A percentile compares a stretch with the other conserved stretches of the same genome.
These are phyloP conservation scores for Trichonephila clavata DNA, from an alignment of 1,140 invertebrate genomes.

Conservation along the genomic window DNA sequence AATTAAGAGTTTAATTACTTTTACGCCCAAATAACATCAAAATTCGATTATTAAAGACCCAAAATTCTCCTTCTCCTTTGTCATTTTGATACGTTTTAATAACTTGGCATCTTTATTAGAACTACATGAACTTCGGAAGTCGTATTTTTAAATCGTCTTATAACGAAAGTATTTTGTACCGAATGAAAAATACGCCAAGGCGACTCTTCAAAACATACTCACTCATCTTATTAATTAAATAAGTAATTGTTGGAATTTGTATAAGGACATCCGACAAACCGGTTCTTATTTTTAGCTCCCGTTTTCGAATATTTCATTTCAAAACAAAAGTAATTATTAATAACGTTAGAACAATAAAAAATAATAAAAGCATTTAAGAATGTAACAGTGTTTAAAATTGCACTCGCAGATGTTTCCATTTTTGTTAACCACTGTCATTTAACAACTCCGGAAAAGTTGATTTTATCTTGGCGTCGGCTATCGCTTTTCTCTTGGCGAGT, in stretches of 20 bases:
- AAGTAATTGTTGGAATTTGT: slow-evolving; percentile 5
- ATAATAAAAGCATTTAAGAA: neutral
- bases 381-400: neutral
- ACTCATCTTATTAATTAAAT: slow-evolving; percentile 6
- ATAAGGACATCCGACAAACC: neutral
- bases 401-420: neutral
- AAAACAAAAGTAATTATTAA: slow-evolving; percentile 24
- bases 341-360: neutral
- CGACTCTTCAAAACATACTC: neutral
- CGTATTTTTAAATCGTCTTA: neutral
- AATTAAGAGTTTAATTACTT: slow-evolving; percentile 2
- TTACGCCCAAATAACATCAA: neutral
- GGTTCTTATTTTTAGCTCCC: neutral
- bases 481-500: neutral
- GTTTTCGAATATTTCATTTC: neutral
- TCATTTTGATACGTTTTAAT: neutral
- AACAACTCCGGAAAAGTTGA: neutral
- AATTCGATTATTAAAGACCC: neutral
- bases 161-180: neutral
- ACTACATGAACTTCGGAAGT: neutral
- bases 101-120: neutral
- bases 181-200: neutral
- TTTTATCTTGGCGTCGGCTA: neutral
- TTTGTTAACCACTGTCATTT: neutral
- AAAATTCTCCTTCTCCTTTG: neutral